Evolutionary conservation across 2,797 vertebrate species (phyloP).

Genomic region (Picus viridis): DNA sequence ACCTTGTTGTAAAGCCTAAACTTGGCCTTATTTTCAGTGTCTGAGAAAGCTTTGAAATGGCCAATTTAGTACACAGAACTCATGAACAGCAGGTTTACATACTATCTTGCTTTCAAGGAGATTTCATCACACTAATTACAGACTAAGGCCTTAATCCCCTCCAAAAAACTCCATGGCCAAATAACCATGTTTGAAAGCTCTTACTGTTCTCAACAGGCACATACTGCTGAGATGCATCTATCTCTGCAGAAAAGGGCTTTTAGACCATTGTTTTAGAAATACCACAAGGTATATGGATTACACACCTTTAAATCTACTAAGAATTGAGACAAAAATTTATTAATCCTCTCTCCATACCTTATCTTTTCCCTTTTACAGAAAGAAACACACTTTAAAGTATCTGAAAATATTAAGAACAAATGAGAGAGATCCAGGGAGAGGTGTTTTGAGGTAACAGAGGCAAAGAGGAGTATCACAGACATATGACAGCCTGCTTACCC

Average conservation of each 20-base stretch:
- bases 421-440: background rate
- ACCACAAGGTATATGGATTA: background rate
- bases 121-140: background rate
- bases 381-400: background rate
- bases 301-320: background rate
- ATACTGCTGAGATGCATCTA: background rate
- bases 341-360: background rate
- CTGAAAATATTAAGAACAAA: background rate
- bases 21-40: background rate
- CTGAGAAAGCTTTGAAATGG: background rate
- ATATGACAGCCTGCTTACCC: background rate
- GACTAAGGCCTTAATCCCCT: background rate
- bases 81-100: background rate
- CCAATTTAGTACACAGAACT: background rate
- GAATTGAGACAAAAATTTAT: background rate
- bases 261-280: background rate
- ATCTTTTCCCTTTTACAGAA: background rate
- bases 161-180: conserved; percentile 4
- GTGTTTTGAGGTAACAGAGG: background rate
- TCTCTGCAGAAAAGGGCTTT: background rate
- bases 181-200: background rate
- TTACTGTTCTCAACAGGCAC: background rate
- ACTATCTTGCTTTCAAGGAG: background rate
- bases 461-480: background rate
- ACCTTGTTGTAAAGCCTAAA: background rate